Conservation (phyloP, 2,113 vertebrate species). For the Chiloscyllium plagiosum region DNA sequence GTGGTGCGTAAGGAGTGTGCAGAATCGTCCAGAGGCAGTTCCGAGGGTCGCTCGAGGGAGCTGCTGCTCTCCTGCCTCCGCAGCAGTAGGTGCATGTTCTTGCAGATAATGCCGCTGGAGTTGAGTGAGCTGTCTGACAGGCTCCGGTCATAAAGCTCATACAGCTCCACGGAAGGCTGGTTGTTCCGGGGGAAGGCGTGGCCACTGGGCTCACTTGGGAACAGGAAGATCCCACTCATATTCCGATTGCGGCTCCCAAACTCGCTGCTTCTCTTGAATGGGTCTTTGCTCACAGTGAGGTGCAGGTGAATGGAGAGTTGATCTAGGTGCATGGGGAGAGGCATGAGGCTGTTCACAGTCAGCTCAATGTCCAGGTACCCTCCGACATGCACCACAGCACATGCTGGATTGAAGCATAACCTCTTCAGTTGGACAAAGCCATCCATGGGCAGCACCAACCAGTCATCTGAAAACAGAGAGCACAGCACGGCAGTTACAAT, state of each 20-base stretch:
- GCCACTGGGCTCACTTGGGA: slow-evolving; percentile 48
- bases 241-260: slow-evolving; percentile 51
- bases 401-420: slow-evolving; percentile 72
- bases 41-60: slow-evolving; percentile 58
- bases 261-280: slow-evolving; percentile 66
- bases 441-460: slow-evolving; percentile 69
- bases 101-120: slow-evolving; percentile 81
- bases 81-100: slow-evolving; percentile 83
- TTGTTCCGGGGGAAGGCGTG: slow-evolving; percentile 44
- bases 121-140: slow-evolving; percentile 76
- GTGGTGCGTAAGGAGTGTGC: slow-evolving; percentile 65
- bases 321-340: slow-evolving; percentile 69
- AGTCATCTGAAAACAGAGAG: slow-evolving; percentile 57
- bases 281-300: slow-evolving; percentile 77
- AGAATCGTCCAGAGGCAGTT: slow-evolving; percentile 68
- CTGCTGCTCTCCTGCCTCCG: slow-evolving; percentile 67
- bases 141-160: slow-evolving; percentile 78
- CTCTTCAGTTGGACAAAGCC: slow-evolving; percentile 76
- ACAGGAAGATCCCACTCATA: slow-evolving; percentile 64
- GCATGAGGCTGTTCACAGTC: slow-evolving; percentile 77
- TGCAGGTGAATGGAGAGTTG: slow-evolving; percentile 74
- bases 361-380: slow-evolving; percentile 74
- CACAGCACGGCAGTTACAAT: neutral
- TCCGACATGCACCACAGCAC: slow-evolving; percentile 78
- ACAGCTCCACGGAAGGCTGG: slow-evolving; percentile 66